phyloP scores from a whole-genome alignment of 1,140 invertebrate genomes.

The Drosophila pseudoananassae region DNA sequence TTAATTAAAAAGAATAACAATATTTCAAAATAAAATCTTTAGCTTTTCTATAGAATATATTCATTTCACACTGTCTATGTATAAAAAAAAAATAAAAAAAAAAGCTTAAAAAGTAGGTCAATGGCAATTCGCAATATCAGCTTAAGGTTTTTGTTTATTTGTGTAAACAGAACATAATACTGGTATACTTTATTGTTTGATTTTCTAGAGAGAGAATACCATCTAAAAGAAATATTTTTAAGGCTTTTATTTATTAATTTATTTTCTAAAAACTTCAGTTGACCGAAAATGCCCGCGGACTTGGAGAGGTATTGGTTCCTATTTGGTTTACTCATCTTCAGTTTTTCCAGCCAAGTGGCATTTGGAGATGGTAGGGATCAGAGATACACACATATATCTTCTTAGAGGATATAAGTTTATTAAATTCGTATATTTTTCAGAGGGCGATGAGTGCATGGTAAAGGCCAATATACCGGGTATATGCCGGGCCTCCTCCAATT shows the following conservation, averaged over 20 bases:
- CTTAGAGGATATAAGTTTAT: not conserved
- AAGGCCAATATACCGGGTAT: slow-evolving; percentile 37
- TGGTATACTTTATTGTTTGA: not conserved
- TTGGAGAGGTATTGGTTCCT: not conserved
- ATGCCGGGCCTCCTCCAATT: slow-evolving; percentile 45
- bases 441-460: slow-evolving; percentile 51
- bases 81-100: not conserved
- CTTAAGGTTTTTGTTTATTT: not conserved
- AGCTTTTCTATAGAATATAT: no score
- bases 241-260: not conserved
- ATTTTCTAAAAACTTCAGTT: not conserved
- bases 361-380: not conserved
- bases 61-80: no score
- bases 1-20: no score
- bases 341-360: not conserved
- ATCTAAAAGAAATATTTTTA: not conserved
- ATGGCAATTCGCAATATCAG: not conserved
- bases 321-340: not conserved
- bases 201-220: not conserved
- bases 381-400: not conserved
- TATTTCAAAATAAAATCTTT: no score
- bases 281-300: not conserved
- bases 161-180: not conserved
- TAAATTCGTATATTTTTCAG: slow-evolving; percentile 9
- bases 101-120: slow-evolving; percentile 3